A percentile compares a stretch with the other conserved stretches of the same genome.
Conservation (phyloP, 1,140 invertebrate species). For the Palaemon carinicauda region DNA sequence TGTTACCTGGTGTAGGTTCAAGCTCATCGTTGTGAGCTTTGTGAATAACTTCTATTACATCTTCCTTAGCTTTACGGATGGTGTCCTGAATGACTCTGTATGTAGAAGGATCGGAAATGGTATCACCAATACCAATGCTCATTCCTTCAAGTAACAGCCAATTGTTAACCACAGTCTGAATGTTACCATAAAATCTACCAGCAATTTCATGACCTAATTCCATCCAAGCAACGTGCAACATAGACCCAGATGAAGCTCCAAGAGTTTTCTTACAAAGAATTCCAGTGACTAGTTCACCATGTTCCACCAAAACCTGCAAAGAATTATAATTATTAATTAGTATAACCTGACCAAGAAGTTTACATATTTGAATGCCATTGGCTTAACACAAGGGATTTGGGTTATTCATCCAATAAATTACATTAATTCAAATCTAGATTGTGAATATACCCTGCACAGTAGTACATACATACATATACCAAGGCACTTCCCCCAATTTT, state of each 20-base stretch:
- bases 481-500: too few relatives aligned
- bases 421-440: too few relatives aligned
- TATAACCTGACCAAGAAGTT: too few relatives aligned
- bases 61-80: slow-evolving; percentile 98
- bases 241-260: slow-evolving; percentile 93
- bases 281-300: slow-evolving; percentile 95
- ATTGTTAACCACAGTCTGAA: slow-evolving; percentile 98
- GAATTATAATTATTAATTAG: slow-evolving; percentile 90
- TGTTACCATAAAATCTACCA: slow-evolving; percentile 97
- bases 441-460: too few relatives aligned
- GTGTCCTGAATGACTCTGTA: slow-evolving; percentile 98
- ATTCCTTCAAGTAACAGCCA: slow-evolving; percentile 98
- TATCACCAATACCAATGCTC: slow-evolving; percentile 99
- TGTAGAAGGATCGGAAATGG: slow-evolving; percentile 99
- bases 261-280: slow-evolving; percentile 99
- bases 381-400: too few relatives aligned
- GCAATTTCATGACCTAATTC: slow-evolving; percentile 96
- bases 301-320: slow-evolving; percentile 87
- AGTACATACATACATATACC: too few relatives aligned
- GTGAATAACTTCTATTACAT: slow-evolving; percentile 99
- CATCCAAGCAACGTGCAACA: slow-evolving; percentile 97
- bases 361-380: too few relatives aligned
- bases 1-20: slow-evolving; percentile 95
- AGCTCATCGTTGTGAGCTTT: slow-evolving; percentile 99
- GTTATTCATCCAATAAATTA: too few relatives aligned